Conservation (phyloP, 1,140 invertebrate species). For the Octopus sinensis region DNA sequence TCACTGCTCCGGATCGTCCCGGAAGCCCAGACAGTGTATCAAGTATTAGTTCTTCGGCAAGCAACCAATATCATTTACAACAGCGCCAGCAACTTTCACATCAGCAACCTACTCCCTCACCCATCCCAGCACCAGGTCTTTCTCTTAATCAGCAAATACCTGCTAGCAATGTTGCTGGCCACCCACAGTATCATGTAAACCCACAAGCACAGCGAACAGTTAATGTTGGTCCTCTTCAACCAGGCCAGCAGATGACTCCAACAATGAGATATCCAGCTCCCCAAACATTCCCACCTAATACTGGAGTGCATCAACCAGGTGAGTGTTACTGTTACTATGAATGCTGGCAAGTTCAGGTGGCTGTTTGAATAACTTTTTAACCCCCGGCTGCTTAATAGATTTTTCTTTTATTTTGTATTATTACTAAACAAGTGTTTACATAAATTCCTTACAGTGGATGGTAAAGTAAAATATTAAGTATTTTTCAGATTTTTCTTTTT, state of each 20-base stretch:
- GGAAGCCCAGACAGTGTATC: slow-evolving; percentile 51
- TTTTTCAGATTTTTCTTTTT: too few relatives aligned
- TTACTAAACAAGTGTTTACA: too few relatives aligned
- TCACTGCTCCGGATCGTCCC: slow-evolving; percentile 31
- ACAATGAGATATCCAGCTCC: background rate
- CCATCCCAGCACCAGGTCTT: background rate
- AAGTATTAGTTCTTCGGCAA: slow-evolving; percentile 47
- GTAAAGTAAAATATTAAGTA: too few relatives aligned
- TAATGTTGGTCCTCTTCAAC: background rate
- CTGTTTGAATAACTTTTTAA: too few relatives aligned
- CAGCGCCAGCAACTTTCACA: slow-evolving; percentile 27
- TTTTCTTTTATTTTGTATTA: too few relatives aligned
- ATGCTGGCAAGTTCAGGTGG: too few relatives aligned
- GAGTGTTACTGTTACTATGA: too few relatives aligned
- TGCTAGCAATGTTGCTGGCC: background rate
- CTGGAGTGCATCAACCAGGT: too few relatives aligned
- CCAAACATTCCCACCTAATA: background rate
- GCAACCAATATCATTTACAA: slow-evolving; percentile 29
- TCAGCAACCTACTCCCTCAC: background rate
- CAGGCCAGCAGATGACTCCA: background rate
- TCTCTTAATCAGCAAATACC: background rate
- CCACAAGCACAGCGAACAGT: background rate
- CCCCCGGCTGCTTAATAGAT: too few relatives aligned
- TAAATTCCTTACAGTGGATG: too few relatives aligned
- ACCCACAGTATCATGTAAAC: background rate